A percentile compares a stretch with the other conserved stretches of the same genome.
Conservation (phyloP, 2,888 invertebrate species). For the Idaea aversata region DNA sequence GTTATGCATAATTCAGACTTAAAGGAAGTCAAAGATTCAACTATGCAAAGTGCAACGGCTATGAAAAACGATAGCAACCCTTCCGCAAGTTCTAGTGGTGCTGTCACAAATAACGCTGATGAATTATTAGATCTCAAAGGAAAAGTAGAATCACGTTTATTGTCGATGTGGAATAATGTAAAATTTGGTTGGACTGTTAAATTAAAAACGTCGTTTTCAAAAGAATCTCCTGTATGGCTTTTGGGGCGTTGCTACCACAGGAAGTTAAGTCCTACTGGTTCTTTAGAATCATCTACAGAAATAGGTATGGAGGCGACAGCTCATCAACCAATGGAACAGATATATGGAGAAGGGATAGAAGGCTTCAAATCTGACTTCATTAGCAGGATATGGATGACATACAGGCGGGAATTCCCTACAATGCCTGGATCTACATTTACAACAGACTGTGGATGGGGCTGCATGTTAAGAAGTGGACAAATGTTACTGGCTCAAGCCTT, state of each 20-base stretch:
- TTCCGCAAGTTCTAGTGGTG: conserved; percentile 48
- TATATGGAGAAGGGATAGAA: conserved; percentile 85
- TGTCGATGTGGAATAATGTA: conserved; percentile 95
- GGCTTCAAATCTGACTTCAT: conserved; percentile 91
- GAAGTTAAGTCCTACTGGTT: conserved; percentile 82
- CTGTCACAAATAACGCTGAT: conserved; percentile 55
- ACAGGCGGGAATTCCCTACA: conserved; percentile 90
- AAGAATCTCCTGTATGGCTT: conserved; percentile 93
- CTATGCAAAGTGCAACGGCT: conserved; percentile 41
- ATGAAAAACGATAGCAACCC: conserved; percentile 44
- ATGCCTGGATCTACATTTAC: conserved; percentile 90
- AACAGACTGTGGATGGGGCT: conserved; percentile 97
- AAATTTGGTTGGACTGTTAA: conserved; percentile 94
- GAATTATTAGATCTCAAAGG: conserved; percentile 82
- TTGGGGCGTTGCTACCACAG: conserved; percentile 91
- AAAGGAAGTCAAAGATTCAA: conserved; percentile 43
- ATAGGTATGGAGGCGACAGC: conserved; percentile 82
- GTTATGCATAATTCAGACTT: conserved; percentile 48
- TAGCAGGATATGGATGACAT: conserved; percentile 93
- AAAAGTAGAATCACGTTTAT: conserved; percentile 89
- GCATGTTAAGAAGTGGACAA: conserved; percentile 92
- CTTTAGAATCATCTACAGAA: conserved; percentile 80
- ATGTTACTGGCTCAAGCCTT: conserved; percentile 95
- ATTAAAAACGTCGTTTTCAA: conserved; percentile 87
- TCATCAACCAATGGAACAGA: conserved; percentile 79